These are phyloP conservation scores for Pteromalus puparum DNA, from an alignment of 1,140 invertebrate species.

Conservation along the genomic window DNA sequence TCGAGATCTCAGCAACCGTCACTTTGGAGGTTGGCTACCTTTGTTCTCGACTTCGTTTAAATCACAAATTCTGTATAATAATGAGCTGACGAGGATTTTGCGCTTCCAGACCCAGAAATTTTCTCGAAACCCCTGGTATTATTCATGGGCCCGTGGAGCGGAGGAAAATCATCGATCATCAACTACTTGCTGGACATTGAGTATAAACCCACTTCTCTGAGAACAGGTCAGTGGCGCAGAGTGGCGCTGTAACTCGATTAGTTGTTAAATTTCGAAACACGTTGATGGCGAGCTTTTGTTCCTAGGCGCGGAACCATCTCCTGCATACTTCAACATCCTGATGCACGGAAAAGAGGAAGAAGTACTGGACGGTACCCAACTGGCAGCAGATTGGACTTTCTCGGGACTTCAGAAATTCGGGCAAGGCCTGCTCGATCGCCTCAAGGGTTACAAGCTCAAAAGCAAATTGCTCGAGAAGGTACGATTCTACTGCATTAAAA, in stretches of 20 bases:
- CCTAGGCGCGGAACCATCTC: constrained; percentile 93
- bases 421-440: constrained; percentile 91
- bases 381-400: constrained; percentile 95
- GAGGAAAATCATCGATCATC: constrained; percentile 95
- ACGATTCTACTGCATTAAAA: constrained; percentile 46
- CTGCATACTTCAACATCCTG: constrained; percentile 94
- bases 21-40: constrained; percentile 82
- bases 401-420: constrained; percentile 96
- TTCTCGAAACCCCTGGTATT: constrained; percentile 94
- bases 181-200: constrained; percentile 94
- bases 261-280: neutral
- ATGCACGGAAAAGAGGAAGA: constrained; percentile 91
- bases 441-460: constrained; percentile 88
- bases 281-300: neutral
- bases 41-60: neutral
- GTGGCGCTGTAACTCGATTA: too few species aligned
- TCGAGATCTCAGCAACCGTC: constrained; percentile 92
- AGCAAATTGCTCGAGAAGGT: constrained; percentile 93
- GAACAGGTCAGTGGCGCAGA: constrained; percentile 92
- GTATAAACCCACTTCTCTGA: constrained; percentile 86
- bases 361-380: constrained; percentile 91
- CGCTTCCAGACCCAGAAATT: constrained; percentile 88
- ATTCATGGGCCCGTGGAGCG: constrained; percentile 97
- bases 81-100: neutral
- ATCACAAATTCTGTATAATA: constrained; percentile 25